These are phyloP conservation scores for Astropecten irregularis DNA, from an alignment of 53 echinoderm and acorn worm genomes.

Conservation along the genomic window DNA sequence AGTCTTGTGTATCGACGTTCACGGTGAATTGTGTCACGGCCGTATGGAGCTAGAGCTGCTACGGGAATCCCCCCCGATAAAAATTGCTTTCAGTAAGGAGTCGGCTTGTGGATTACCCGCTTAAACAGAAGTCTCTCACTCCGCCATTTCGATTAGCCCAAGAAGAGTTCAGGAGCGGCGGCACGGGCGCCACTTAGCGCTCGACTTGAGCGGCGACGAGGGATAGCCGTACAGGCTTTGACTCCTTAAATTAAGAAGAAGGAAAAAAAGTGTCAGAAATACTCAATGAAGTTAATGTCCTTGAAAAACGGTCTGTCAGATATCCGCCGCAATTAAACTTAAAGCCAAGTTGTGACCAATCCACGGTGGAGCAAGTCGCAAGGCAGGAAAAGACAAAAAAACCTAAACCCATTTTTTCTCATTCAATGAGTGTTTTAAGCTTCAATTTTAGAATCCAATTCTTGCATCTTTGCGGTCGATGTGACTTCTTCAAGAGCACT, in stretches of 20 bases:
- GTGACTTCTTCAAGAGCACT: neutral
- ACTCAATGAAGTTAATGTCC: no score
- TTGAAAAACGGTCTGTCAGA: no score
- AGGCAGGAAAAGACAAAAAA: no score
- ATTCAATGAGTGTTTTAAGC: no score
- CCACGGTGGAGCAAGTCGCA: no score
- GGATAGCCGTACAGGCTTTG: neutral
- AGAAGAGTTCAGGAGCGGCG: neutral
- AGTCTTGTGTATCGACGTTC: conserved; percentile 44
- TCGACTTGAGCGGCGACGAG: conserved; percentile 45
- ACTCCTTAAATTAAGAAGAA: no score
- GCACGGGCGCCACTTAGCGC: conserved; percentile 12
- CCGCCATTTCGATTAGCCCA: conserved; percentile 38
- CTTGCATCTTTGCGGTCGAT: no score
- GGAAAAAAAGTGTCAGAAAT: no score
- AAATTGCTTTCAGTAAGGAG: conserved; percentile 1
- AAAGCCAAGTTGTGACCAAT: no score
- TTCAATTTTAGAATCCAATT: no score
- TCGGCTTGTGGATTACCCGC: conserved; percentile 30
- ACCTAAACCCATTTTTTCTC: no score
- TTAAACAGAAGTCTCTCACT: conserved; percentile 33
- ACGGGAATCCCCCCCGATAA: conserved; percentile 37
- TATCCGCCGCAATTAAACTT: no score
- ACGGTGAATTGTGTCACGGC: conserved; percentile 43
- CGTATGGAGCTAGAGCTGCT: neutral